Conservation (phyloP, 2,113 vertebrate species). For the Sciurus niger region DNA sequence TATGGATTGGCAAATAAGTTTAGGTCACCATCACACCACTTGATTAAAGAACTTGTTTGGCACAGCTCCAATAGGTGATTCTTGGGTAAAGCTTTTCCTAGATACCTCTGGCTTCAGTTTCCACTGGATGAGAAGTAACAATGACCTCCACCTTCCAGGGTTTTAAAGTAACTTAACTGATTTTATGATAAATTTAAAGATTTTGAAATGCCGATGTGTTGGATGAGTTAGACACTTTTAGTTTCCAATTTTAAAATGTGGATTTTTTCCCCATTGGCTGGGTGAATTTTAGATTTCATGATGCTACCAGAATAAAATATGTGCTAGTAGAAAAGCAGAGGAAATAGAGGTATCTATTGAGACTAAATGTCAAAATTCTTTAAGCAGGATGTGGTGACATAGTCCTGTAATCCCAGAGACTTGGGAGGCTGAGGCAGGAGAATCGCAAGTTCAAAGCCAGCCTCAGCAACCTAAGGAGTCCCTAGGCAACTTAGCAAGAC, state of each 20-base stretch:
- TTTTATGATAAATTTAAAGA: slow-evolving; percentile 47
- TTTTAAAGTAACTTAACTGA: slow-evolving; percentile 46
- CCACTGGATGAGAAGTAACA: slow-evolving; percentile 5
- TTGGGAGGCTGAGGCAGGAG: too few species aligned
- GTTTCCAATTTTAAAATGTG: slow-evolving; percentile 44
- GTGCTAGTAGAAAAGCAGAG: slow-evolving; percentile 10
- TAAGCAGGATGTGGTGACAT: too few species aligned
- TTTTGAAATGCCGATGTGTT: slow-evolving; percentile 6
- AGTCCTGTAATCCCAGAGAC: too few species aligned
- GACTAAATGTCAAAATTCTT: background rate
- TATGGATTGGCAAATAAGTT: background rate
- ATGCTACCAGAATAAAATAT: background rate
- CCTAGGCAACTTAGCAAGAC: too few species aligned
- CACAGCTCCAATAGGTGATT: background rate
- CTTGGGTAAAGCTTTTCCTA: background rate
- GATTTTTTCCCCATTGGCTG: background rate
- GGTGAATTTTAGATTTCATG: slow-evolving; percentile 9
- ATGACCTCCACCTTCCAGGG: background rate
- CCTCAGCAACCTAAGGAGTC: too few species aligned
- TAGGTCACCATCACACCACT: background rate
- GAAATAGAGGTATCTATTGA: background rate
- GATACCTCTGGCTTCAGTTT: slow-evolving; percentile 10
- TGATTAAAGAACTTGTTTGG: background rate
- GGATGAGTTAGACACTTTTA: background rate
- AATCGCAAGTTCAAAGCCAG: too few species aligned